Evolutionary conservation across 2,888 invertebrate species (phyloP), one percentile per base, ranked within the genome.

Genomic region (Ophioninae sp.): DNA sequence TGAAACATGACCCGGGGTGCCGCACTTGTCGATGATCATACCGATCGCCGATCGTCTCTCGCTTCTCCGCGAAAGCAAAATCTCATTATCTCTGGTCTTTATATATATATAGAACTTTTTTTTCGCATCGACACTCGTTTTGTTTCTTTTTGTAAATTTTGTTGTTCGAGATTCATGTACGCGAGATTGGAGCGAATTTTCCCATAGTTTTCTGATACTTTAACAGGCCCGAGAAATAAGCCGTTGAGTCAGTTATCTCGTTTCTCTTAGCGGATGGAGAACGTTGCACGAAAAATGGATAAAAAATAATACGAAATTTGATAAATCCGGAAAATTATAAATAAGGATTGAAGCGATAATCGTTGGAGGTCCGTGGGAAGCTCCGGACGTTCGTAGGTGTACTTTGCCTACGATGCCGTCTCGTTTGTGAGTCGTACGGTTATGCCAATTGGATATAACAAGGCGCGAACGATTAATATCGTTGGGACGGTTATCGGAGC

Each of bases 1-100:
- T 81, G 84, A 85, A 85, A 85, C 85, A 85, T 82, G 84, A 79
- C 76, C 84, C 84, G 81, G 74, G 82, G 85, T 79, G 81, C 81
- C 83, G 81, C 83, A 81, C 76, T 81, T 64, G 72, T 74, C 83
- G 77, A 83, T 83, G 74, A 70, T 81, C 74, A 64, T 78, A 70
- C 78, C 70, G 84, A 81, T 84, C 78, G 81, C 50, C 70, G 64
- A 68, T 72, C 72, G 67, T 39, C 76, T 68, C 57, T 57, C n/a
- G 44, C 57, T 50, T 64, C 61, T 76, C 65, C 69, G 68, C 72
- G 57, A 79, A 74, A 74, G 65, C 80, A 83, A 83, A 84, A 84
- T 84, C 84, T 84, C 84, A 81, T 81, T 84, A 81, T 79, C 81
- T 80, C 62, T 23, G 67, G 67, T 79, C 23, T 17, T 72, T 50